A percentile compares a stretch with the other conserved stretches of the same genome.
phyloP scores from a whole-genome alignment of 2,797 vertebrate species.

The Pristis pectinata region DNA sequence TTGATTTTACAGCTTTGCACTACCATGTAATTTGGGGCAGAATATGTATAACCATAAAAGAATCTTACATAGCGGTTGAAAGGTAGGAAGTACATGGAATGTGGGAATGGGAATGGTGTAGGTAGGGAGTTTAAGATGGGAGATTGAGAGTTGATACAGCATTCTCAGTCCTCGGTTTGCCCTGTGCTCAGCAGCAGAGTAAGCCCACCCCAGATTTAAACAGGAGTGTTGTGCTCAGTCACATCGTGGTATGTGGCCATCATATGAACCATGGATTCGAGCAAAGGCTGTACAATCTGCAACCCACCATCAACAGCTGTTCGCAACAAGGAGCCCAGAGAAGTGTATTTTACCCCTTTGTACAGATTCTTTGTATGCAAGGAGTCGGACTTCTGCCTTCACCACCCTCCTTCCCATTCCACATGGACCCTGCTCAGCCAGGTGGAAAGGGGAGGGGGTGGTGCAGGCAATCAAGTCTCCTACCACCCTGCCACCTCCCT shows the following conservation, averaged over 20 bases:
- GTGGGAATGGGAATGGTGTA: background rate
- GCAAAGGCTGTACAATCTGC: background rate
- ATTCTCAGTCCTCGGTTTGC: background rate
- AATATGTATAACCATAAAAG: background rate
- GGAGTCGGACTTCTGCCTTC: background rate
- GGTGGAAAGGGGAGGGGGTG: no score
- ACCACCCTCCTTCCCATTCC: no score
- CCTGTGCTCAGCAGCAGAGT: background rate
- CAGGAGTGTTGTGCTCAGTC: background rate
- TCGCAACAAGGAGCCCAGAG: background rate
- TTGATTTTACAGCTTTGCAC: background rate
- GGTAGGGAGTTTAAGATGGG: background rate
- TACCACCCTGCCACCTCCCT: no score
- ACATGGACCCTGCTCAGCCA: no score
- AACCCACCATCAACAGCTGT: background rate
- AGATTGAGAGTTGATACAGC: background rate
- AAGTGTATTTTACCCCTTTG: background rate
- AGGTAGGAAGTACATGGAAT: background rate
- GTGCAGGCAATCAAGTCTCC: no score
- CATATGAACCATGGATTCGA: background rate
- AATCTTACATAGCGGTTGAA: background rate
- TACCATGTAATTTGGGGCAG: background rate
- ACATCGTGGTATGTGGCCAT: background rate
- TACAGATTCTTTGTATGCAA: background rate
- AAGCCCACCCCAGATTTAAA: background rate